These are phyloP conservation scores for Centruroides sculpturatus DNA, from an alignment of 1,140 invertebrate genomes.

Conservation along the genomic window DNA sequence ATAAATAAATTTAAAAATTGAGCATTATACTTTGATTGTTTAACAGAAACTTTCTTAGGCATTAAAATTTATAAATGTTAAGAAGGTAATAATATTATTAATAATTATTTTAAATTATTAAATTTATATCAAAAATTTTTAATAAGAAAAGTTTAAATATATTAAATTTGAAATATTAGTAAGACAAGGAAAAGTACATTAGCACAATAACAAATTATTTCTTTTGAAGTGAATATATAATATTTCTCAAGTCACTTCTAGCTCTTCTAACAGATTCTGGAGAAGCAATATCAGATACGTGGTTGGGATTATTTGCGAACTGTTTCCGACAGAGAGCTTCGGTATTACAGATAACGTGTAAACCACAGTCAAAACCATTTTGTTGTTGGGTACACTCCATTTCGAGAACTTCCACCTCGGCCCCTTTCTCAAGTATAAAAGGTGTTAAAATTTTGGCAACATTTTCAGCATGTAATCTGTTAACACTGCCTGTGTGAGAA, in stretches of 20 bases:
- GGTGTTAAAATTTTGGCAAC: slow-evolving; percentile 36
- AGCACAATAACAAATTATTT: no score
- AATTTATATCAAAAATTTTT: no score
- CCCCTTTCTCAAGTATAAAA: slow-evolving; percentile 31
- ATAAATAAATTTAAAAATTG: no score
- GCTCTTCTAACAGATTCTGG: slow-evolving; percentile 6
- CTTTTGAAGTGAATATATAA: slow-evolving; percentile 9
- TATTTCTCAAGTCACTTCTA: slow-evolving; percentile 2
- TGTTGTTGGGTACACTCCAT: slow-evolving; percentile 49
- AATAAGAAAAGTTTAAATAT: no score
- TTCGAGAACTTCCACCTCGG: slow-evolving; percentile 30
- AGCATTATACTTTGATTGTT: no score
- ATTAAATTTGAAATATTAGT: no score
- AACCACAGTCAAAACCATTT: slow-evolving; percentile 67
- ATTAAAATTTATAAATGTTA: no score
- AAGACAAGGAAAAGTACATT: no score
- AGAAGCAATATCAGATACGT: slow-evolving; percentile 13
- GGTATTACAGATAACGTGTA: slow-evolving; percentile 58
- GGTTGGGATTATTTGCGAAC: slow-evolving; percentile 5
- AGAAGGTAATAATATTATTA: no score
- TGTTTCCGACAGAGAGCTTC: slow-evolving; percentile 32
- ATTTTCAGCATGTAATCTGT: slow-evolving; percentile 35
- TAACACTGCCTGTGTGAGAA: slow-evolving; percentile 45
- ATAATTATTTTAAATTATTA: no score
- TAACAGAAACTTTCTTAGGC: no score